These are phyloP conservation scores for Pyrgus malvae DNA, from an alignment of 2,888 invertebrate genomes.

Conservation along the genomic window DNA sequence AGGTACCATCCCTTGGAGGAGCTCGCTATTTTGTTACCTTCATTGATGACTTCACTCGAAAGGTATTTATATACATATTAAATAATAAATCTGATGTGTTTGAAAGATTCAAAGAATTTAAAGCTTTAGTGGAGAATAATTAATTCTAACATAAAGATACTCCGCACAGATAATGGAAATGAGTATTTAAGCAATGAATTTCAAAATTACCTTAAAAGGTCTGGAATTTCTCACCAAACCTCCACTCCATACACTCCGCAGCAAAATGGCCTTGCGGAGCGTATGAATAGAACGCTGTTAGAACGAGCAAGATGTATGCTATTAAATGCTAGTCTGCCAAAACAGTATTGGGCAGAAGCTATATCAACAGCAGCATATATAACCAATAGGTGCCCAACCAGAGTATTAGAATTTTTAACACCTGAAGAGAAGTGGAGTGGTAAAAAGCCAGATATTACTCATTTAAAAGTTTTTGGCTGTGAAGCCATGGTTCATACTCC, in stretches of 20 bases:
- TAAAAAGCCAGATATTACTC: conserved; percentile 41
- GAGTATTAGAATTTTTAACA: conserved; percentile 32
- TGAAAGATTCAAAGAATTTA: conserved; percentile 31
- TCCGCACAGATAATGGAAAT: conserved; percentile 21
- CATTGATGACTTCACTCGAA: conserved; percentile 45
- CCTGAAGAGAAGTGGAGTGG: conserved; percentile 48
- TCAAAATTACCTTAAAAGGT: conserved; percentile 1
- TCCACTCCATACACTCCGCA: conserved; percentile 41
- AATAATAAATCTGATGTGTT: conserved; percentile 37
- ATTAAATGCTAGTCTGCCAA: conserved; percentile 24
- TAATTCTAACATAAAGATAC: conserved; percentile 25
- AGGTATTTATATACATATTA: conserved; percentile 44
- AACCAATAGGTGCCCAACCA: conserved; percentile 27
- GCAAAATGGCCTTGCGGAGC: conserved; percentile 45
- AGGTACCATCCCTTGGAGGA: conserved; percentile 43
- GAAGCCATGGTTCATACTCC: conserved; percentile 47
- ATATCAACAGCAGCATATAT: conserved; percentile 32
- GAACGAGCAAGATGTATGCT: conserved; percentile 32
- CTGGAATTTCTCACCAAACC: conserved; percentile 40
- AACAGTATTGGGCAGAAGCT: conserved; percentile 45
- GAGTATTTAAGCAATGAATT: conserved; percentile 28
- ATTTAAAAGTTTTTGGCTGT: conserved; percentile 49
- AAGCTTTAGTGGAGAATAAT: conserved; percentile 30
- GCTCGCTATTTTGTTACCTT: conserved; percentile 50
- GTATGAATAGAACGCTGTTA: conserved; percentile 35